Base-by-base conservation (phyloP, 2,797 vertebrate species). In the Gallirallus australis region DNA sequence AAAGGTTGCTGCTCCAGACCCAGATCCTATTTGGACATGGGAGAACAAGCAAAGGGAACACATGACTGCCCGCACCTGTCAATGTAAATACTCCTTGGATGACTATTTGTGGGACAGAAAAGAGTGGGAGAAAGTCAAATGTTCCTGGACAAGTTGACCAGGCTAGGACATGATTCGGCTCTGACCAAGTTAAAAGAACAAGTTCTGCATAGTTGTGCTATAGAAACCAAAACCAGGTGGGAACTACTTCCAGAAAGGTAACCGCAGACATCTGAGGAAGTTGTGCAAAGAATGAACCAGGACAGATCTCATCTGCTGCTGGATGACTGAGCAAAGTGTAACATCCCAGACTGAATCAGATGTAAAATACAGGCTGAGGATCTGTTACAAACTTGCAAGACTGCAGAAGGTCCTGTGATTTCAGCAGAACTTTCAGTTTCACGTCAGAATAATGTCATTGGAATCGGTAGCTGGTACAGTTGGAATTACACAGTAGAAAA, bases 11-110 rank as follows among this genome's bases (percentile, higher is more conserved):
- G 77, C 39, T 72, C 69, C 53, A 60, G 89, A 95, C 61, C 42
- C 48, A 33, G 89, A 87, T 92, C 71, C 60, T 64, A 1, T 77
- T 60, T 90, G 90, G 89, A 50, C 37, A 30, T 2, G 11, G 48
- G 64, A 87, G 78, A 89, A 48, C 45, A 69, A 59, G 66, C 54
- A 79, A 53, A 82, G 33, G 39, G 35, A 52, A 85, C 56, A 56
- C 8, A 3, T 85, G 60, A 33, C 64, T 68, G 78, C 68, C 64
- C 87, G 93, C 94, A 93, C 92, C 93, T 97, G 94, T 92, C 39
- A 52, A 3, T 12, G 24, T 31, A 48, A 65, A 89, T 31, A 59
- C 56, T 86, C 73, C 65, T 81, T 15, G 60, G 31, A 50, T 18
- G 73, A 66, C 90, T 94, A 84, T 94, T 86, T 94, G 85, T 86